Conservation (phyloP, 2,797 vertebrate genomes). For the Ambastaia sidthimunki region DNA sequence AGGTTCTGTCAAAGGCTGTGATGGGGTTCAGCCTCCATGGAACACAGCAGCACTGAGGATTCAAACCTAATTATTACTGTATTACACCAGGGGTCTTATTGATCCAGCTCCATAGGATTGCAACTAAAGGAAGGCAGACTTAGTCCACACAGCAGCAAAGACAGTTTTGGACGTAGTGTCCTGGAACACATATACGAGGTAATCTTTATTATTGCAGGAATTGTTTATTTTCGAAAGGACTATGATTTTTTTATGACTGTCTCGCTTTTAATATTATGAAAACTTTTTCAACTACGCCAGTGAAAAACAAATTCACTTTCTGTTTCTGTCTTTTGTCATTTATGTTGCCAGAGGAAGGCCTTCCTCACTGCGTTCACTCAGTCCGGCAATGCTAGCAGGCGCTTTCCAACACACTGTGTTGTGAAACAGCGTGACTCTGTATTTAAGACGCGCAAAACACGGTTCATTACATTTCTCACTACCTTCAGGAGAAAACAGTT, state of each 20-base stretch:
- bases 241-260: background rate
- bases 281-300: background rate
- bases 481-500: background rate
- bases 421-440: slow-evolving; percentile 31
- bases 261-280: background rate
- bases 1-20: slow-evolving; percentile 27
- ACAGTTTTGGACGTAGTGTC: background rate
- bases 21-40: slow-evolving; percentile 24
- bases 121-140: background rate
- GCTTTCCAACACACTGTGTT: background rate
- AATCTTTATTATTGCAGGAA: background rate
- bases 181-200: background rate
- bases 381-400: slow-evolving; percentile 1
- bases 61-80: slow-evolving; percentile 22
- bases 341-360: background rate
- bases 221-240: background rate
- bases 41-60: slow-evolving; percentile 16
- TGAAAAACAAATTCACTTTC: background rate
- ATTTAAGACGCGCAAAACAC: slow-evolving; percentile 40
- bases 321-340: background rate
- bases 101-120: background rate
- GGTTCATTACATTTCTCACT: slow-evolving; percentile 10
- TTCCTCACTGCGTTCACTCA: background rate
- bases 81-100: slow-evolving; percentile 9
- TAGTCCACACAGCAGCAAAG: background rate